phyloP scores from a whole-genome alignment of 2,888 invertebrate genomes.

The Melieria omissa region DNA sequence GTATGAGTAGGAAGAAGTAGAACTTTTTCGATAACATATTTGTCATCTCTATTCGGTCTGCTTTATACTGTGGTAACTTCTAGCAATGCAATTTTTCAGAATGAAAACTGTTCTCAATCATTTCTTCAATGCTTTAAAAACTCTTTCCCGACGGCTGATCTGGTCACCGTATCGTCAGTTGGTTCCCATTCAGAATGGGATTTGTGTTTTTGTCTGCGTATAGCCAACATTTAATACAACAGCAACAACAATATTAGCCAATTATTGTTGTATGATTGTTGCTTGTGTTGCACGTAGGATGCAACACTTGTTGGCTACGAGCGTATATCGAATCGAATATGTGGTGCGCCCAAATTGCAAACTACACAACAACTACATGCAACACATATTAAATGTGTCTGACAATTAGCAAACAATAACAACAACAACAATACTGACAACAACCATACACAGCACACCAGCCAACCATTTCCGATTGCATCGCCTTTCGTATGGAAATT shows the following conservation, averaged over 20 bases:
- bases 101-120: too few relatives aligned
- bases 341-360: constrained; percentile 15
- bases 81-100: too few relatives aligned
- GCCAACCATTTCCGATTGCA: constrained; percentile 7
- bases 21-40: too few relatives aligned
- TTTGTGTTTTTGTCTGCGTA: background rate
- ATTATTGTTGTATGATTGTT: constrained; percentile 42
- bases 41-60: too few relatives aligned
- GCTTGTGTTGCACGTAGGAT: constrained; percentile 49
- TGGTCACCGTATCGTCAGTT: too few relatives aligned
- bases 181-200: too few relatives aligned
- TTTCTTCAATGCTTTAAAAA: too few relatives aligned
- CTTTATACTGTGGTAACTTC: too few relatives aligned
- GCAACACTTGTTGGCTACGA: constrained; percentile 30
- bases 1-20: too few relatives aligned
- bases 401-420: constrained; percentile 52
- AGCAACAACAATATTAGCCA: background rate
- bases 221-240: too few relatives aligned
- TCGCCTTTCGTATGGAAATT: background rate
- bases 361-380: constrained; percentile 21
- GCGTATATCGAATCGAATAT: constrained; percentile 45
- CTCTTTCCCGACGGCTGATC: too few relatives aligned
- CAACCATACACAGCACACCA: constrained; percentile 44
- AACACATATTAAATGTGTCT: constrained; percentile 53
- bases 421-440: constrained; percentile 46